Conservation (phyloP, 2,797 vertebrate species). For the Chaetodon trifasciatus region DNA sequence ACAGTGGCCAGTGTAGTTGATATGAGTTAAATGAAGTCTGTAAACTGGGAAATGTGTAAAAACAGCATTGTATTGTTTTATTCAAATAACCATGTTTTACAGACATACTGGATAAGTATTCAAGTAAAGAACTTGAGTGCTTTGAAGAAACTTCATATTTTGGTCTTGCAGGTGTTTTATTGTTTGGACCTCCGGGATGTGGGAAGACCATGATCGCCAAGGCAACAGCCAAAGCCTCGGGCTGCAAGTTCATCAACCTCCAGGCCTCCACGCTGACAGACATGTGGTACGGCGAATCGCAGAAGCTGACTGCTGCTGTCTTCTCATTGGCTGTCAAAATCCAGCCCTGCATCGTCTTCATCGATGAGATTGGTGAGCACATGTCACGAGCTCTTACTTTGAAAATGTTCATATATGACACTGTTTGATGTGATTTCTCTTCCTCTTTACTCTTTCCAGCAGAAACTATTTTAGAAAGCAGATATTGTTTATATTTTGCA, state of each 20-base stretch:
- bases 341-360: conserved; percentile 90
- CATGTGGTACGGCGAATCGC: conserved; percentile 90
- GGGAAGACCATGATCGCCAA: conserved; percentile 90
- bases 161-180: conserved; percentile 81
- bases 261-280: conserved; percentile 88
- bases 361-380: conserved; percentile 88
- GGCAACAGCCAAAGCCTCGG: conserved; percentile 88
- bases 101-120: not conserved
- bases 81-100: not conserved
- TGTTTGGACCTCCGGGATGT: conserved; percentile 88
- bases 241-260: conserved; percentile 89
- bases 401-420: not conserved
- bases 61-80: not conserved
- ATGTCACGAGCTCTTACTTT: not conserved
- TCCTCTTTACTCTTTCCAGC: not conserved
- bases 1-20: not conserved
- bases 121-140: not conserved
- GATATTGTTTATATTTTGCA: not conserved
- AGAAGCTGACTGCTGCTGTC: conserved; percentile 89
- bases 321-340: conserved; percentile 89
- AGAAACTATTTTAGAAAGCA: not conserved
- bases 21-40: not conserved
- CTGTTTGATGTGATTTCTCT: conserved; percentile 3
- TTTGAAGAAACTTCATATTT: conserved; percentile 10
- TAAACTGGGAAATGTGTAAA: not conserved